Conservation (phyloP, 2,113 vertebrate genomes). For the Zootoca vivipara region DNA sequence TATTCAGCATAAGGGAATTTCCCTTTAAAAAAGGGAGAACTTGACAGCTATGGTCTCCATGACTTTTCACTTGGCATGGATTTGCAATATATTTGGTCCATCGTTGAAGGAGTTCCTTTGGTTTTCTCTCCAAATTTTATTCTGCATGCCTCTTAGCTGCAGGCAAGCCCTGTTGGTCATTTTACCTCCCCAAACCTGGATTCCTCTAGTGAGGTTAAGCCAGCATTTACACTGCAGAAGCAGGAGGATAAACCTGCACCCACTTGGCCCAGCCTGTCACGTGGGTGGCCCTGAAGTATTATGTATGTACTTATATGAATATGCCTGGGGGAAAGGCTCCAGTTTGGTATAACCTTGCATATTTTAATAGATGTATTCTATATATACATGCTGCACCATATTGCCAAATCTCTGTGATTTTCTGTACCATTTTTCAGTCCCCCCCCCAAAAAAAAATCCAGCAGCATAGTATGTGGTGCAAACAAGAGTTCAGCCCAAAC, state of each 20-base stretch:
- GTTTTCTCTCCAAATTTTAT: neutral
- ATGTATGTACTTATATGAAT: conserved; percentile 13
- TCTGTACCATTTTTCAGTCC: neutral
- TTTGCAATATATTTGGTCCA: neutral
- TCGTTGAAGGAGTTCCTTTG: neutral
- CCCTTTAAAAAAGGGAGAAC: too few species aligned
- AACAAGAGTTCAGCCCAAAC: neutral
- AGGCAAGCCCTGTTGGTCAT: neutral
- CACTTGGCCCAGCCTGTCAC: neutral
- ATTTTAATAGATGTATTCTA: conserved; percentile 35
- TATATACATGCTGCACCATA: conserved; percentile 10
- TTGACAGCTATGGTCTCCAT: too few species aligned
- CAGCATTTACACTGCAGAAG: neutral
- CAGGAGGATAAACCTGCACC: neutral
- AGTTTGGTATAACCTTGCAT: conserved; percentile 20
- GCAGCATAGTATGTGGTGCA: neutral
- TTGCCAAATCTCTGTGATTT: conserved; percentile 26
- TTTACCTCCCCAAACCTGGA: neutral
- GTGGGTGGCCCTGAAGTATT: conserved; percentile 18
- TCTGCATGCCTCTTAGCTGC: too few species aligned
- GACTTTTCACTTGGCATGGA: neutral
- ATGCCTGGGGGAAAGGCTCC: neutral
- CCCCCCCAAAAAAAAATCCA: neutral
- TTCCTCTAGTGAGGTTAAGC: neutral
- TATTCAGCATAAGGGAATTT: too few species aligned